Conservation (phyloP, 2,113 vertebrate species). For the Phoxinus phoxinus region DNA sequence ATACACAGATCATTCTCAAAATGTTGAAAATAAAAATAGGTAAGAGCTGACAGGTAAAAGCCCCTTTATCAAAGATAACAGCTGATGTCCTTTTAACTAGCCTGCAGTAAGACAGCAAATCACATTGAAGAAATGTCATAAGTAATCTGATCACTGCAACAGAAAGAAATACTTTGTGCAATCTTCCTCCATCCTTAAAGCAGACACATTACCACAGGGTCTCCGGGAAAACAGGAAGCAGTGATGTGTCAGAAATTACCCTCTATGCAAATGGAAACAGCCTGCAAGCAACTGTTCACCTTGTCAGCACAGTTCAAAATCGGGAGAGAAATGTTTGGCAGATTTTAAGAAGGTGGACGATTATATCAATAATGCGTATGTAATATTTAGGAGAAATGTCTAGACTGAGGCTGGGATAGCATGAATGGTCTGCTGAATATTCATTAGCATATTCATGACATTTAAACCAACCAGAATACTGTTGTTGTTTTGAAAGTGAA, state of each 20-base stretch:
- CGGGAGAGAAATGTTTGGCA: not conserved
- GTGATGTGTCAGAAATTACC: not conserved
- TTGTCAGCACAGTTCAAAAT: slow-evolving; percentile 1
- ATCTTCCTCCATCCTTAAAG: not conserved
- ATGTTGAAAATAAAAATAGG: not conserved
- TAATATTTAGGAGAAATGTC: not conserved
- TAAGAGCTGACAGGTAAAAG: not conserved
- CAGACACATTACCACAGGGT: not conserved
- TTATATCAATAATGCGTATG: not conserved
- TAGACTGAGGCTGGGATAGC: not conserved
- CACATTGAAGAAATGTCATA: not conserved
- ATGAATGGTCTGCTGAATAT: slow-evolving; percentile 10
- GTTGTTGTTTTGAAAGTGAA: slow-evolving; percentile 10
- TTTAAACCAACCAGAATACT: slow-evolving; percentile 14
- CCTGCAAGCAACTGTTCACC: slow-evolving; percentile 19
- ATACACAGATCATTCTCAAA: not conserved
- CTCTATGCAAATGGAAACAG: not conserved
- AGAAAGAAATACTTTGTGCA: not conserved
- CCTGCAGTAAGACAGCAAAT: not conserved
- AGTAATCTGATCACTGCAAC: not conserved
- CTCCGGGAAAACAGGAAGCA: not conserved
- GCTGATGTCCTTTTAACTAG: slow-evolving; percentile 5
- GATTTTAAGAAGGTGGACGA: not conserved
- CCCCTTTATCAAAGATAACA: not conserved
- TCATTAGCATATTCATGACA: not conserved